phyloP scores from a whole-genome alignment of 53 echinoderm and acorn worm species.

The Holothuria leucospilota region DNA sequence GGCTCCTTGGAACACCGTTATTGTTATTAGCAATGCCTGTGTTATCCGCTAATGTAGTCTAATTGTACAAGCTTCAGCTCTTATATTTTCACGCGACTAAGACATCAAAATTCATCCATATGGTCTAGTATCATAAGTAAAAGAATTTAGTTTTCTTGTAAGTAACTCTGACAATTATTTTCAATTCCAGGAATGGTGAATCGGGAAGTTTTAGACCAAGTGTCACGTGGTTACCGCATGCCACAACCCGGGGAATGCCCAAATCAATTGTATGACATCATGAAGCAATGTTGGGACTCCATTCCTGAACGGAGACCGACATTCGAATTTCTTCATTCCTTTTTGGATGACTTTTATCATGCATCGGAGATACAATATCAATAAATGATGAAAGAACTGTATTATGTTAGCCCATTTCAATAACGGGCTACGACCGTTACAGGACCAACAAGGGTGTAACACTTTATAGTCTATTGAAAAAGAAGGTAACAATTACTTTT shows the following conservation, averaged over 20 bases:
- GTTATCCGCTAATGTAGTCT: too few species aligned
- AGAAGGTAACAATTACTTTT: too few species aligned
- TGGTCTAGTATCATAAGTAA: too few species aligned
- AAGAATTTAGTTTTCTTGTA: background rate
- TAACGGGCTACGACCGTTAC: too few species aligned
- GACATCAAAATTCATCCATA: too few species aligned
- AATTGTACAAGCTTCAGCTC: too few species aligned
- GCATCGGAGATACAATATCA: constrained; percentile 84
- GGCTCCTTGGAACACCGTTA: too few species aligned
- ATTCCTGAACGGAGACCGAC: constrained; percentile 80
- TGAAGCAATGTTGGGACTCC: constrained; percentile 94
- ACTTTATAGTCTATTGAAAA: too few species aligned
- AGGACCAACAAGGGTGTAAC: too few species aligned
- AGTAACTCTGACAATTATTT: background rate
- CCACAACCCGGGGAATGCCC: constrained; percentile 92
- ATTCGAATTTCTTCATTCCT: constrained; percentile 93
- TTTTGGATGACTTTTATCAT: constrained; percentile 93
- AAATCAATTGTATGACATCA: constrained; percentile 92
- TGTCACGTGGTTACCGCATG: constrained; percentile 96
- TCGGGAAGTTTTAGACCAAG: constrained; percentile 92
- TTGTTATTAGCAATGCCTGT: too few species aligned
- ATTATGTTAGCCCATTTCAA: too few species aligned
- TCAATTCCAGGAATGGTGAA: constrained; percentile 90
- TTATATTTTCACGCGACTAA: too few species aligned
- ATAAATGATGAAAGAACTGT: background rate